These are phyloP conservation scores for Artibeus lituratus DNA, from an alignment of 2,797 vertebrate species.

Conservation along the genomic window DNA sequence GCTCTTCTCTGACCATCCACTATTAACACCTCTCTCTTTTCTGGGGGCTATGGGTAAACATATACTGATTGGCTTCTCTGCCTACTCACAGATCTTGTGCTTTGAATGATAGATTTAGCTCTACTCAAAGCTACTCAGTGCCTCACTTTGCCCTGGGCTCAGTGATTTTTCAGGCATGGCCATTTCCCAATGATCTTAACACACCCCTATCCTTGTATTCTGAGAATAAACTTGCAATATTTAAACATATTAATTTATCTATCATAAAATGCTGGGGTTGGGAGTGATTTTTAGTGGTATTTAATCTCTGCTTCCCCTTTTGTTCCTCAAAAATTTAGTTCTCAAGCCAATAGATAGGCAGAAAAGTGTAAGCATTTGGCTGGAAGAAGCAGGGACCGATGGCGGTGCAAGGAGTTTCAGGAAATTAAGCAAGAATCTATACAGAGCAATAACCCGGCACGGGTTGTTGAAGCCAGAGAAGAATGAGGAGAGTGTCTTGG, in stretches of 20 bases:
- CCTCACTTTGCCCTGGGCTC: neutral
- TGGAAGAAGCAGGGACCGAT: neutral
- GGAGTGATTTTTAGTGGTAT: neutral
- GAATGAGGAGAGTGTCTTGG: neutral
- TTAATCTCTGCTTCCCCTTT: neutral
- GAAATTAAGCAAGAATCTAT: neutral
- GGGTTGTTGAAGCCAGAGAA: neutral
- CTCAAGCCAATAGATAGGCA: neutral
- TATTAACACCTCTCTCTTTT: neutral
- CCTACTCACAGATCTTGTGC: neutral
- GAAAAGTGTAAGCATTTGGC: neutral
- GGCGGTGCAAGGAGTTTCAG: neutral
- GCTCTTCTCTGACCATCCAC: neutral
- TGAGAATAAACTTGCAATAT: constrained; percentile 19
- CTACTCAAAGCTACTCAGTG: neutral
- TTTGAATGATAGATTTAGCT: neutral
- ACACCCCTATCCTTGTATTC: neutral
- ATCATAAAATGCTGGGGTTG: neutral
- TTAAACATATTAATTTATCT: constrained; percentile 7
- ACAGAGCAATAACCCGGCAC: neutral
- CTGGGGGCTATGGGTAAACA: neutral
- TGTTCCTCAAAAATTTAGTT: neutral
- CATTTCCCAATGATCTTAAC: neutral
- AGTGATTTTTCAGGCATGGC: neutral
- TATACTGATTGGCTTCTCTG: neutral